Base-by-base conservation (phyloP, 2,113 vertebrate species). In the Chamaetylas fuelleborni region DNA sequence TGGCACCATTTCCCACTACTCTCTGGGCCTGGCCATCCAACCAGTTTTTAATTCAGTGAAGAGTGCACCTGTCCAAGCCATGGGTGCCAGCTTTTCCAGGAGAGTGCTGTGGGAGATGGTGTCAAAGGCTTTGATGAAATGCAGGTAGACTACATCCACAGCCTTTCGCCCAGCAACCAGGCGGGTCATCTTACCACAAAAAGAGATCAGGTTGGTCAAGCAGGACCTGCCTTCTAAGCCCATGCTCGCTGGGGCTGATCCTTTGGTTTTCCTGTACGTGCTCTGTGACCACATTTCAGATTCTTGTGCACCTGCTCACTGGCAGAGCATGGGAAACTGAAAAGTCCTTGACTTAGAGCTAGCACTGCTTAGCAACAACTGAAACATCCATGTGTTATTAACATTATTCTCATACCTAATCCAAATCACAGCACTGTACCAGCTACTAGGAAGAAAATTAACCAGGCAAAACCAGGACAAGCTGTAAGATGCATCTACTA, bases 71-170 rank as follows among this genome's bases (percentile, higher is more conserved):
- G 20, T 69, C 20, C 24, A 53, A 60, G n/a, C 20, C 6, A 5
- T 19, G 47, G 29, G 17, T 69, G 25, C 5, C 61, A 26, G n/a
- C n/a, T 48, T 76, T 48, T 40, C 47, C 17, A 69, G 34, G 40
- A 82, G 4, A 11, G 9, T 48, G 62, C 62, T 54, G 7, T 69
- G 70, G 40, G 29, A 76, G 24, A 40, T 0, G 0, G 24, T 40
- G n/a, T 38, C 13, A 67, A 53, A 74, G 14, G 9, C 40, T 54
- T 61, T 54, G 54, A 10, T 48, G 54, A 76, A 69, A 26, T 76
- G 14, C 79, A 34, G 29, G n/a, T 19, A 33, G 20, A 61, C 24
- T 38, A 54, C 17, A 61, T 8, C 9, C 31, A 61, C 17, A 54
- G 40, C 47, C 25, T 62, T 76, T 34, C 9, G 13, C 10, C 42